phyloP scores from a whole-genome alignment of 2,888 invertebrate genomes.

The Dromius quadrimaculatus region DNA sequence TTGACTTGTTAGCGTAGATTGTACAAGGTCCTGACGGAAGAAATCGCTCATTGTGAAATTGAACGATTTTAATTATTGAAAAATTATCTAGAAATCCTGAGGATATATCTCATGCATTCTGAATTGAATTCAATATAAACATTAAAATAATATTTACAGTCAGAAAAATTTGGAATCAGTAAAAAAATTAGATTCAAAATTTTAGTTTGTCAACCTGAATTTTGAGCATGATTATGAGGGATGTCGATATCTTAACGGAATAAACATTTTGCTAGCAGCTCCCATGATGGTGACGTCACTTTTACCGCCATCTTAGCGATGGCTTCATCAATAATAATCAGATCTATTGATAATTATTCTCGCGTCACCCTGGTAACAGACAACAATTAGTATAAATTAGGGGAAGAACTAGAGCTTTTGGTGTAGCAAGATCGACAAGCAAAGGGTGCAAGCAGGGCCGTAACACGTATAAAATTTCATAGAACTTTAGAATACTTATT shows the following conservation, averaged over 20 bases:
- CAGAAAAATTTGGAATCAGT: too few species aligned
- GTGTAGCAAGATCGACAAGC: conserved; percentile 27
- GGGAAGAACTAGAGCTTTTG: conserved; percentile 54
- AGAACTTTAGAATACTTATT: too few species aligned
- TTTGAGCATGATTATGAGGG: background rate
- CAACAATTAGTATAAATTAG: conserved; percentile 67
- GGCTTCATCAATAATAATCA: conserved; percentile 66
- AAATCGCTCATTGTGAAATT: too few species aligned
- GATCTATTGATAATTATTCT: conserved; percentile 66
- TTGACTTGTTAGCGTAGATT: too few species aligned
- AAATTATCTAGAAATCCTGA: too few species aligned
- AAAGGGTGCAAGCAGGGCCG: conserved; percentile 40
- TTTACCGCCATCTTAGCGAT: conserved; percentile 58
- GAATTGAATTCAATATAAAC: too few species aligned
- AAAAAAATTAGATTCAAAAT: too few species aligned
- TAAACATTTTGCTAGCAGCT: background rate
- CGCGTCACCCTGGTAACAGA: conserved; percentile 66
- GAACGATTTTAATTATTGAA: too few species aligned
- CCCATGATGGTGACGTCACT: conserved; percentile 26
- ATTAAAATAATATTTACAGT: too few species aligned
- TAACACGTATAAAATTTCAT: background rate
- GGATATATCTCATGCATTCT: too few species aligned
- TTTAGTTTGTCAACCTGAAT: background rate
- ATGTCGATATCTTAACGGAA: conserved; percentile 1
- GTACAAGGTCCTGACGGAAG: too few species aligned